Evolutionary conservation across 2,888 invertebrate genomes (phyloP), one percentile per base, ranked within the genome.

Genomic region (Neocrepidodera transversa): DNA sequence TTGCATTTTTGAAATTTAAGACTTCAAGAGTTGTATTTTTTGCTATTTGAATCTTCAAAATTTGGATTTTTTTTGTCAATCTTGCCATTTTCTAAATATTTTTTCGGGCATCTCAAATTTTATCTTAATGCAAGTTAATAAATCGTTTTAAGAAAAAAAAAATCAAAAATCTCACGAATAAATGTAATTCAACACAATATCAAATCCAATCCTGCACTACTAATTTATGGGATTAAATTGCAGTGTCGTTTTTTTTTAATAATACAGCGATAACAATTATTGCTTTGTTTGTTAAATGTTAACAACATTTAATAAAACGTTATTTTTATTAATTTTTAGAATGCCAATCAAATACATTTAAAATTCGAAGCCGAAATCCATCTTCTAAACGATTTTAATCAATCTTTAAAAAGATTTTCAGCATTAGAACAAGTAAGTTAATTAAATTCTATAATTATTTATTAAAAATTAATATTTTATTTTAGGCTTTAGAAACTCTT

Each of bases 351-450:
- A 45, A 81, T 87, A 48, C 84, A 85, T 73, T 78, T 84, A 68
- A 83, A 84, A 70, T 83, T 86, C 69, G 83, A 84, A 71, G 83
- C 85, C 0, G 86, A 86, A 75, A 78, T 87, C 43, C 84, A 84
- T 74, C 79, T 85, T 40, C 74, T 86, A 35, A 86, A 87, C 66
- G 83, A 85, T 45, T 83, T 85, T 69, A 85, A 86, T 59, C 82
- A 86, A 71, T 85, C 85, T 0, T 71, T 86, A 20, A 77, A 81
- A 40, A 85, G 85, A 72, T 79, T 86, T 28, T 80, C 81, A 60
- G 82, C 83, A 32, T 82, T 86, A 53, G 86, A 87, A 74, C 81
- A 84, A 64, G 78, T 77, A 71, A 66, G 58, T 55, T 14, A 7
- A 14, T 11, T 28, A 28, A 32, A 58, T 32, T 43, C 20, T 28